Evolutionary conservation across 2,888 invertebrate species (phyloP).

Genomic region (Carabus problematicus): DNA sequence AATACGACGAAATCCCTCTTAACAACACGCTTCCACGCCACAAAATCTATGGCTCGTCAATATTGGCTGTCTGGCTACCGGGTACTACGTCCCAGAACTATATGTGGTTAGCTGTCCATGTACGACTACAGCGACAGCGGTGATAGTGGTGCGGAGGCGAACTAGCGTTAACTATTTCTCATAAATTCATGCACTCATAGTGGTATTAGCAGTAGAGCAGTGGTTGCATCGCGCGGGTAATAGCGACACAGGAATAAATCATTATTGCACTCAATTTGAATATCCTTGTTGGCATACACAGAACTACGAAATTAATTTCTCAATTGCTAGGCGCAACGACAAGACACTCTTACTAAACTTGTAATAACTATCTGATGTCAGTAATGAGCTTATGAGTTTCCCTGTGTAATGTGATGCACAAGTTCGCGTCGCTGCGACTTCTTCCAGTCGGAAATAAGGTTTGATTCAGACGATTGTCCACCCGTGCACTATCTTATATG

Average conservation of each 20-base stretch:
- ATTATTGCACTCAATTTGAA: constrained; percentile 41
- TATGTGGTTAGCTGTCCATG: no score
- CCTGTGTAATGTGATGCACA: constrained; percentile 37
- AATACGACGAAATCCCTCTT: no score
- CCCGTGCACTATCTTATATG: not conserved
- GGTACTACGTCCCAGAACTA: no score
- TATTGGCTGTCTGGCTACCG: no score
- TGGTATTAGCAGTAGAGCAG: no score
- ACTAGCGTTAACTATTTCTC: no score
- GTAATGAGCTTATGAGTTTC: constrained; percentile 40
- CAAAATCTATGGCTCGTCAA: no score
- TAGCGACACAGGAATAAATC: constrained; percentile 20
- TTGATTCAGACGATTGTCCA: constrained; percentile 13
- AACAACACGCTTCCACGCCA: no score
- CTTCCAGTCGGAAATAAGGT: constrained; percentile 23
- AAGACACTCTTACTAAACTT: constrained; percentile 25
- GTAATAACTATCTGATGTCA: constrained; percentile 36
- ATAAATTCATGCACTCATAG: no score
- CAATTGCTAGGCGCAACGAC: constrained; percentile 14
- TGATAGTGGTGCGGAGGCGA: no score
- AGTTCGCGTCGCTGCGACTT: constrained; percentile 8
- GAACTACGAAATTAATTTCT: constrained; percentile 28
- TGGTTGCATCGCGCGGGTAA: no score
- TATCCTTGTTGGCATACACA: constrained; percentile 26
- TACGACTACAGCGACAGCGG: no score